Evolutionary conservation across 2,888 invertebrate species (phyloP).

Genomic region (Eristalis intricaria): DNA sequence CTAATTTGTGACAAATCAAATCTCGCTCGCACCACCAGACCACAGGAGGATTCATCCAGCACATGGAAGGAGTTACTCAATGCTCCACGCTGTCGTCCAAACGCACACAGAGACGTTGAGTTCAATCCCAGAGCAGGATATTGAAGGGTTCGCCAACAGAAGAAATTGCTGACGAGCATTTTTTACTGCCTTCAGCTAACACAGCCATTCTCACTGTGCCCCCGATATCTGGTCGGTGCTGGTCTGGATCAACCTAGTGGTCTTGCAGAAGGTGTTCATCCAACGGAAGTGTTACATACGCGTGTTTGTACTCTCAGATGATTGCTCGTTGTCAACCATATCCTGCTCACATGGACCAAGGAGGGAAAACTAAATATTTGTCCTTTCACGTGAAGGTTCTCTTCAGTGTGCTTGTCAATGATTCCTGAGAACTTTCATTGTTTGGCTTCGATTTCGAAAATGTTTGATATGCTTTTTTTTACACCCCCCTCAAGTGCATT

Average conservation of each 20-base stretch:
- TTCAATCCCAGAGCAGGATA: conserved; percentile 11
- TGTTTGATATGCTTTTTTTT: conserved; percentile 25
- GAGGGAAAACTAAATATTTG: background rate
- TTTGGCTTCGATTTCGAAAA: conserved; percentile 14
- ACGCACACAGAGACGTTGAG: background rate
- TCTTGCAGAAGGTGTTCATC: background rate
- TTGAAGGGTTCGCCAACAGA: conserved; percentile 4
- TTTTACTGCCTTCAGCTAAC: background rate
- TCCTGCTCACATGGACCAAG: background rate
- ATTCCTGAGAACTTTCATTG: background rate
- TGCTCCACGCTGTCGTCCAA: background rate
- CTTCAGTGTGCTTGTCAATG: background rate
- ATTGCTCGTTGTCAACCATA: conserved; percentile 6
- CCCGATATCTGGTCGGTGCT: background rate
- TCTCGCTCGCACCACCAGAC: background rate
- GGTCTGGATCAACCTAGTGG: background rate
- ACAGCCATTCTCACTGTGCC: background rate
- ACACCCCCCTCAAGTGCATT: background rate
- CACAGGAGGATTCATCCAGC: background rate
- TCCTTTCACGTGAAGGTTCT: background rate
- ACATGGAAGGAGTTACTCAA: background rate
- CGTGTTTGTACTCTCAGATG: conserved; percentile 14
- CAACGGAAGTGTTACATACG: conserved; percentile 23
- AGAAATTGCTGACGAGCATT: background rate
- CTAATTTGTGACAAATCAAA: conserved; percentile 10